These are phyloP conservation scores for Tauraco hartlaubi DNA, from an alignment of 2,797 vertebrate genomes.

Conservation along the genomic window DNA sequence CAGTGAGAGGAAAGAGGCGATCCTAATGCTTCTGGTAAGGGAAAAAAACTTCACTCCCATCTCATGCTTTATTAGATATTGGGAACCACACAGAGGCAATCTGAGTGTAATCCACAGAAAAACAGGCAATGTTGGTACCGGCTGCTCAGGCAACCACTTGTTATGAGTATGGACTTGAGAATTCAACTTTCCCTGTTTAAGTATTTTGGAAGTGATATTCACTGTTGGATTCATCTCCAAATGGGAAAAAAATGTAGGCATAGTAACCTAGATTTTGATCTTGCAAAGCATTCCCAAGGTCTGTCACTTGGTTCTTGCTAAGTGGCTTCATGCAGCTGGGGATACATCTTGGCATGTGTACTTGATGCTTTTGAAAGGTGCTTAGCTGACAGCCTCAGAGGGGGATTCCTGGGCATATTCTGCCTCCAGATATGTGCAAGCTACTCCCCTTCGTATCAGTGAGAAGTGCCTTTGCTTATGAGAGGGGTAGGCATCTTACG, in stretches of 20 bases:
- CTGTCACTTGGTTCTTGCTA: slow-evolving; percentile 26
- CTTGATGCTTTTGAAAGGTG: slow-evolving; percentile 37
- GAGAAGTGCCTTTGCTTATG: neutral
- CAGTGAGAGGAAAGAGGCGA: neutral
- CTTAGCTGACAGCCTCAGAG: slow-evolving; percentile 9
- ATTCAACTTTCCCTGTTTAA: neutral
- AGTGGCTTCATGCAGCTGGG: slow-evolving; percentile 24
- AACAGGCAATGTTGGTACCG: neutral
- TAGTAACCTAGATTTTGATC: slow-evolving; percentile 1
- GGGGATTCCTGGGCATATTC: neutral
- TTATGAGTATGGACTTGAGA: neutral
- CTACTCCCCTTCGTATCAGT: neutral
- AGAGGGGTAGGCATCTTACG: neutral
- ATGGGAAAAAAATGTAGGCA: neutral
- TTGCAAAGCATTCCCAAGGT: neutral
- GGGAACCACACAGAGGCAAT: neutral
- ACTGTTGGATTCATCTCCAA: neutral
- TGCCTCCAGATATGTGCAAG: neutral
- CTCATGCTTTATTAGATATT: neutral
- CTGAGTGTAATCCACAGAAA: neutral
- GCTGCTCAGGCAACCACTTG: neutral
- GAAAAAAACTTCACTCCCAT: neutral
- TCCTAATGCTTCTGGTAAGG: neutral
- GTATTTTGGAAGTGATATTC: slow-evolving; percentile 16
- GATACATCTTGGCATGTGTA: neutral